Evolutionary conservation across 2,113 vertebrate species (phyloP).

Genomic region (Odocoileus hemionus): DNA sequence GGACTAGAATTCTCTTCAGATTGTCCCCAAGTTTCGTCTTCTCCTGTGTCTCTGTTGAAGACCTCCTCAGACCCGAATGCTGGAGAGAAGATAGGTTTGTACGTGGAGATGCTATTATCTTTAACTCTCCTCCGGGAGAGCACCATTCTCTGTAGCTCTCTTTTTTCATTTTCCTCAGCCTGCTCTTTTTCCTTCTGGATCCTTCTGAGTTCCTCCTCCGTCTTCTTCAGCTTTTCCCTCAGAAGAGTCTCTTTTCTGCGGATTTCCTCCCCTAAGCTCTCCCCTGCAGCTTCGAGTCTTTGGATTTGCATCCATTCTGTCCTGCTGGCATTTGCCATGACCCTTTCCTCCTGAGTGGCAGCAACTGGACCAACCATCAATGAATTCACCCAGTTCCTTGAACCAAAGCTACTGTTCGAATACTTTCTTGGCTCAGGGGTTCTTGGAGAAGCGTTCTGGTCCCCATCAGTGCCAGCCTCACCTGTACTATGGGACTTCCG

Average conservation of each 20-base stretch:
- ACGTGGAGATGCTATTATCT: neutral
- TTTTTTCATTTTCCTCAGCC: slow-evolving; percentile 57
- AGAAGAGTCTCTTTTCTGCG: slow-evolving; percentile 81
- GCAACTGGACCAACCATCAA: neutral
- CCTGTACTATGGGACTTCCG: slow-evolving; percentile 56
- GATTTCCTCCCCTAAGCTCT: slow-evolving; percentile 79
- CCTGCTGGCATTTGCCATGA: neutral
- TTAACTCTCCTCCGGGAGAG: neutral
- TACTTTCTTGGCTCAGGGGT: neutral
- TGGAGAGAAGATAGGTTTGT: neutral
- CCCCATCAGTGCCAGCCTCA: neutral
- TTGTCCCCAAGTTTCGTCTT: neutral
- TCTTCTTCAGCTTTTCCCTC: slow-evolving; percentile 82
- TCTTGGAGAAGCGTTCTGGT: neutral
- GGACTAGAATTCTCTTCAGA: slow-evolving; percentile 42
- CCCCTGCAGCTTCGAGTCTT: slow-evolving; percentile 75
- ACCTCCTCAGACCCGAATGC: neutral
- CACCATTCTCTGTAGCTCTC: neutral
- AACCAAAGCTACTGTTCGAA: neutral
- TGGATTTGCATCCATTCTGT: slow-evolving; percentile 62
- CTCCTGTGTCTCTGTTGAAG: neutral
- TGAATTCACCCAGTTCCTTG: slow-evolving; percentile 20
- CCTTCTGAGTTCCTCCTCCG: slow-evolving; percentile 79
- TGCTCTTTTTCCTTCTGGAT: slow-evolving; percentile 77
- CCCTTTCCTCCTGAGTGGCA: neutral